These are phyloP conservation scores for Neuroterus valhalla DNA, from an alignment of 1,140 invertebrate genomes.

Conservation along the genomic window DNA sequence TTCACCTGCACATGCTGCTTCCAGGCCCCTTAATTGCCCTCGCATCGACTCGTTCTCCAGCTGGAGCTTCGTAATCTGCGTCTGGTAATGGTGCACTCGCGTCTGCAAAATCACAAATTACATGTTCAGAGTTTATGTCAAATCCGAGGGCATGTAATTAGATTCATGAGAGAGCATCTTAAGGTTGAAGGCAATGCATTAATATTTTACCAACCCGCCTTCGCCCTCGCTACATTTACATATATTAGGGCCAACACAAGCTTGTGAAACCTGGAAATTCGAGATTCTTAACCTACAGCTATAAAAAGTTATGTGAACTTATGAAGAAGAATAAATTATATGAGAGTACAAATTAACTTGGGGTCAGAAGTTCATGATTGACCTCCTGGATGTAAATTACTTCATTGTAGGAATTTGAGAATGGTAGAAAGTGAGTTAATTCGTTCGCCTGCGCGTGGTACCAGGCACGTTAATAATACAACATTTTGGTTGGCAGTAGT, in stretches of 20 bases:
- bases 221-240: not conserved
- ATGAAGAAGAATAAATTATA: no score
- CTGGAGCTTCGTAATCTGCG: conserved; percentile 81
- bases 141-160: not conserved
- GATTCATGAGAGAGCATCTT: not conserved
- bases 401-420: no score
- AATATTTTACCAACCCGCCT: not conserved
- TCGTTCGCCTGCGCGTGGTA: not conserved
- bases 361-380: no score
- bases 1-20: conserved; percentile 76
- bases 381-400: no score
- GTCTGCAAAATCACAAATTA: conserved; percentile 74
- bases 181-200: not conserved
- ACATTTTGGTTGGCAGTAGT: conserved; percentile 37
- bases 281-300: no score
- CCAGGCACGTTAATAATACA: conserved; percentile 7
- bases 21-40: conserved; percentile 78
- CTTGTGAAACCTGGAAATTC: not conserved
- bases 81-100: conserved; percentile 84
- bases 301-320: no score
- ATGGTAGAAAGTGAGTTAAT: no score
- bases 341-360: no score
- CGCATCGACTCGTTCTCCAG: conserved; percentile 85
- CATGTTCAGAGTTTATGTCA: not conserved
- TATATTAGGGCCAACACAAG: not conserved